A percentile compares a stretch with the other conserved stretches of the same genome.
Evolutionary conservation across 1,140 invertebrate genomes (phyloP).

Genomic region (Zophobas atratus): DNA sequence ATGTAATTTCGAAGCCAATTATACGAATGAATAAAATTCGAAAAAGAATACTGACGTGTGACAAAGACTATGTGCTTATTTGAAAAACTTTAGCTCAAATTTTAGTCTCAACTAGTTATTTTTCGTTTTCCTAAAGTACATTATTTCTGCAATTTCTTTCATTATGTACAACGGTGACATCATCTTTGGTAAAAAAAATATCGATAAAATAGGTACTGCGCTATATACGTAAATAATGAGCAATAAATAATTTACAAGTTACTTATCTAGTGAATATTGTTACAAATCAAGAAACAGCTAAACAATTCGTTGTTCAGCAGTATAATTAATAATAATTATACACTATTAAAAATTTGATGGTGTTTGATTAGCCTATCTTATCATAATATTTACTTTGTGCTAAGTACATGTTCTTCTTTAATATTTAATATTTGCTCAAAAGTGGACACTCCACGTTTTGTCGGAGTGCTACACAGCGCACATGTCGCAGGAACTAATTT

Average conservation of each 20-base stretch:
- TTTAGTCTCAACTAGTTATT: constrained; percentile 47
- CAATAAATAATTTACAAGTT: constrained; percentile 59
- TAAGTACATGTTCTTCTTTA: constrained; percentile 60
- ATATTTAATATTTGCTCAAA: constrained; percentile 54
- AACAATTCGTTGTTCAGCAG: constrained; percentile 58
- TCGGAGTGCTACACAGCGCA: constrained; percentile 49
- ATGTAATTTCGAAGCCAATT: constrained; percentile 32
- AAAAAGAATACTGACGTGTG: constrained; percentile 60
- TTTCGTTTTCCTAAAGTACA: constrained; percentile 59
- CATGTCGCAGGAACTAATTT: constrained; percentile 65
- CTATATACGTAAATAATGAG: constrained; percentile 55
- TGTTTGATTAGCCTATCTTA: constrained; percentile 55
- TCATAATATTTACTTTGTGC: constrained; percentile 62
- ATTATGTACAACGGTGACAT: constrained; percentile 62
- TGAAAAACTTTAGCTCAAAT: constrained; percentile 56
- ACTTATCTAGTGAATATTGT: constrained; percentile 47
- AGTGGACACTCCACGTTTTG: constrained; percentile 37
- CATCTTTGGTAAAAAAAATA: constrained; percentile 62
- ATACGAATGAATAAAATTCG: constrained; percentile 3
- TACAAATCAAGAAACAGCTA: constrained; percentile 47
- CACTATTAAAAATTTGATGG: constrained; percentile 46
- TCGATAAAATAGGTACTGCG: constrained; percentile 58
- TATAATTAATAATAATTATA: constrained; percentile 24
- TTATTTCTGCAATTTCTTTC: constrained; percentile 59
- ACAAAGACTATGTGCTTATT: constrained; percentile 59